These are phyloP conservation scores for Amphipoea lucens DNA, from an alignment of 2,888 invertebrate genomes.

Conservation along the genomic window DNA sequence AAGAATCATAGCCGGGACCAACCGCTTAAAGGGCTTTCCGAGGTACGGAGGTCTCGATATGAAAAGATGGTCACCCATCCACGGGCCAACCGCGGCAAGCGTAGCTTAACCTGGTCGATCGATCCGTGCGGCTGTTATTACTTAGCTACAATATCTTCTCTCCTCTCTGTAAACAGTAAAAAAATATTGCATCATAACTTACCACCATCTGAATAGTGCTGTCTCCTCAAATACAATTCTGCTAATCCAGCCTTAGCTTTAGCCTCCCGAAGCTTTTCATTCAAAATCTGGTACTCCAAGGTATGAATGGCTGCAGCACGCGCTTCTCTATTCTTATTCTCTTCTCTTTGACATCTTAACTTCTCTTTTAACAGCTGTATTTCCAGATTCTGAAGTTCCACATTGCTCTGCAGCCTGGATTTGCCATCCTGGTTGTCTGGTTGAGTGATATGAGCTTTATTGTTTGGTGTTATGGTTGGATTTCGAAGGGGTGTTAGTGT, in stretches of 20 bases:
- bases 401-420: neutral
- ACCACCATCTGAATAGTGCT: conserved; percentile 29
- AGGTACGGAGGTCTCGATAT: no score
- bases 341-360: conserved; percentile 28
- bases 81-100: no score
- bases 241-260: conserved; percentile 48
- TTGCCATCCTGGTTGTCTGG: neutral
- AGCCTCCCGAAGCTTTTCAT: conserved; percentile 46
- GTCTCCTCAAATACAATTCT: conserved; percentile 42
- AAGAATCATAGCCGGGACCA: no score
- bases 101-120: no score
- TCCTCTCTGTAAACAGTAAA: neutral
- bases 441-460: neutral
- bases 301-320: conserved; percentile 10
- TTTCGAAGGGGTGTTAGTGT: neutral
- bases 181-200: neutral
- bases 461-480: neutral
- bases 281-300: conserved; percentile 35
- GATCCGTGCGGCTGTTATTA: no score
- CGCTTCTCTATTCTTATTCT: conserved; percentile 20
- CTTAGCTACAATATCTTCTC: no score
- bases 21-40: no score
- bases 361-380: conserved; percentile 40
- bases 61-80: no score
- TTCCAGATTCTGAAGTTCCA: conserved; percentile 31